phyloP scores from a whole-genome alignment of 2,113 vertebrate species.

The Terrapene triunguis region DNA sequence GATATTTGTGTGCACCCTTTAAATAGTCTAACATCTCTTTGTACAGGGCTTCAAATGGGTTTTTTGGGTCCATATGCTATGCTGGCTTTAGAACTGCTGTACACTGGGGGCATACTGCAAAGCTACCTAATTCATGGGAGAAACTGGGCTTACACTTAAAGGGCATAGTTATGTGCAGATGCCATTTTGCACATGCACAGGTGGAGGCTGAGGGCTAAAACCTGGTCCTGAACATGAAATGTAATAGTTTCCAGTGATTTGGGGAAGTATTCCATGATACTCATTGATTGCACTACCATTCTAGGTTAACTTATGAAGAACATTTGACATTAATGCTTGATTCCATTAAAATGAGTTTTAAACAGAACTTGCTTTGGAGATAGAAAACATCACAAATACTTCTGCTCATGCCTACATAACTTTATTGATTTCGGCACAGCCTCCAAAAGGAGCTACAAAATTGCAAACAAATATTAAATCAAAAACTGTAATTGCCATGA shows the following conservation, averaged over 20 bases:
- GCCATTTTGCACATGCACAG: background rate
- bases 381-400: background rate
- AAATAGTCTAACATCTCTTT: background rate
- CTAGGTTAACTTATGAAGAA: background rate
- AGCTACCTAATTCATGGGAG: background rate
- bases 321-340: background rate
- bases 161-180: background rate
- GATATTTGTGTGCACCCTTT: background rate
- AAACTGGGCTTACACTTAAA: accelerated
- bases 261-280: background rate
- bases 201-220: background rate
- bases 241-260: background rate
- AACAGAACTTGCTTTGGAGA: background rate
- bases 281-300: background rate
- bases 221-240: background rate
- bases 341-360: background rate
- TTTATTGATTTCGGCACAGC: background rate
- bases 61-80: background rate
- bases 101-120: background rate
- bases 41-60: background rate
- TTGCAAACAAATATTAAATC: background rate
- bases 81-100: background rate
- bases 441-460: background rate
- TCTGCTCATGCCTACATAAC: background rate
- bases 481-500: background rate